Evolutionary conservation across 2,888 invertebrate genomes (phyloP).

Genomic region (Eupelmus urozonus): DNA sequence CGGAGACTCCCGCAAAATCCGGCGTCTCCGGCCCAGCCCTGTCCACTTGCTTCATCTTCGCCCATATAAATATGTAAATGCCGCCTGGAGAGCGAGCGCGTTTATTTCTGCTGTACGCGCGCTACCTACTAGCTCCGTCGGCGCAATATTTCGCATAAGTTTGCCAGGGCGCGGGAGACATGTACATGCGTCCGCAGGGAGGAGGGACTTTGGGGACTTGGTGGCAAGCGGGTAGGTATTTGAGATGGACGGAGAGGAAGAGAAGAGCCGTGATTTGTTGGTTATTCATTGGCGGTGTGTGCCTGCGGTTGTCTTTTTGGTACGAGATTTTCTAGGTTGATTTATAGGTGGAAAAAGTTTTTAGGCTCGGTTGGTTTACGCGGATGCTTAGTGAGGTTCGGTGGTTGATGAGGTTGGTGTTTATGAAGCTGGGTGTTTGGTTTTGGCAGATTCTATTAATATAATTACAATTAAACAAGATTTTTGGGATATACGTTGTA

Average conservation of each 20-base stretch:
- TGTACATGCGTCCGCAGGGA: neutral
- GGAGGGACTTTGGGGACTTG: neutral
- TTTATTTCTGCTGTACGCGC: slow-evolving; percentile 46
- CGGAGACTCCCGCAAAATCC: neutral
- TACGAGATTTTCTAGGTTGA: too few relatives aligned
- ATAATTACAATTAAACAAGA: too few relatives aligned
- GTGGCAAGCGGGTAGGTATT: too few relatives aligned
- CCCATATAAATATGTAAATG: slow-evolving; percentile 67
- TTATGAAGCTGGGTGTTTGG: too few relatives aligned
- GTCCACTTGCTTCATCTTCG: neutral
- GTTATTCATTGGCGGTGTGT: slow-evolving; percentile 37
- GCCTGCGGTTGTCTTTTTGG: too few relatives aligned
- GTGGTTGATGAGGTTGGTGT: too few relatives aligned
- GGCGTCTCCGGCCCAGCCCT: neutral
- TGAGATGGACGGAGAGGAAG: neutral
- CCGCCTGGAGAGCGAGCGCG: slow-evolving; percentile 42
- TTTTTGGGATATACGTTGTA: too few relatives aligned
- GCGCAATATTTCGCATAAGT: slow-evolving; percentile 52
- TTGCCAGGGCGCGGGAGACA: slow-evolving; percentile 15
- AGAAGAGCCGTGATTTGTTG: slow-evolving; percentile 37
- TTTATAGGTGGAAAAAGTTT: too few relatives aligned
- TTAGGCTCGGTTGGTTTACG: too few relatives aligned
- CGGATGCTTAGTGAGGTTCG: too few relatives aligned
- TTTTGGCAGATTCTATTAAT: too few relatives aligned
- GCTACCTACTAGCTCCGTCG: too few relatives aligned